A percentile compares a stretch with the other conserved stretches of the same genome.
These are phyloP conservation scores for Danaus melanippus DNA, from an alignment of 1,140 invertebrate species.

Conservation along the genomic window DNA sequence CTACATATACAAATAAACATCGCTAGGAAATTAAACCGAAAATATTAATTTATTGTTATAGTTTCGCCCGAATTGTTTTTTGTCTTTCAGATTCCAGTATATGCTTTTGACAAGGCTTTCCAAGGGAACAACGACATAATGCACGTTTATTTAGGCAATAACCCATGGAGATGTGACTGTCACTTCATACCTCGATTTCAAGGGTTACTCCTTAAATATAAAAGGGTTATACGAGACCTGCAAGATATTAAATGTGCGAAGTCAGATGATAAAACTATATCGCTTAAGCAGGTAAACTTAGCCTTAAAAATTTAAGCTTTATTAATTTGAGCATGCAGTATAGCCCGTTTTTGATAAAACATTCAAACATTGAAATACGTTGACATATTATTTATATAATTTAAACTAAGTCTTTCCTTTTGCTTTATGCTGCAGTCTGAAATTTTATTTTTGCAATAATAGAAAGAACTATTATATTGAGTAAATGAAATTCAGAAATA, in stretches of 20 bases:
- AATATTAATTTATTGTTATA: constrained; percentile 3
- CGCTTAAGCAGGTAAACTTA: constrained; percentile 72
- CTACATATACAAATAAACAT: no score
- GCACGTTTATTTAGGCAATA: constrained; percentile 78
- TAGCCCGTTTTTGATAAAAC: no score
- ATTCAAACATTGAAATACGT: no score
- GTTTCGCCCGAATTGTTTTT: constrained; percentile 5
- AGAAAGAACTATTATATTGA: no score
- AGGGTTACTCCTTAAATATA: constrained; percentile 81
- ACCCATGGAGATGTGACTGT: constrained; percentile 88
- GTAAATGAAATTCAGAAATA: no score
- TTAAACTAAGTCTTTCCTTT: no score
- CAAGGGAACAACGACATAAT: constrained; percentile 78
- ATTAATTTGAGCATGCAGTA: no score
- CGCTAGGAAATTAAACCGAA: no score
- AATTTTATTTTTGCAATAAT: no score
- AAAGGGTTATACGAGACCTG: constrained; percentile 77
- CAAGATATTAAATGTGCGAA: constrained; percentile 77
- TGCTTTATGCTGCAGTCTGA: no score
- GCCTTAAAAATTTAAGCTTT: no score
- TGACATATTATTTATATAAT: no score
- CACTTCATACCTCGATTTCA: constrained; percentile 83
- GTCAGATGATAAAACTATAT: constrained; percentile 73
- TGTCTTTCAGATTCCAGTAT: constrained; percentile 78
- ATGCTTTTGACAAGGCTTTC: constrained; percentile 84